Percentiles rank a stretch among this genome's conserved stretches.
Evolutionary conservation across 2,888 invertebrate species (phyloP).

Genomic region (Ophioninae sp.): DNA sequence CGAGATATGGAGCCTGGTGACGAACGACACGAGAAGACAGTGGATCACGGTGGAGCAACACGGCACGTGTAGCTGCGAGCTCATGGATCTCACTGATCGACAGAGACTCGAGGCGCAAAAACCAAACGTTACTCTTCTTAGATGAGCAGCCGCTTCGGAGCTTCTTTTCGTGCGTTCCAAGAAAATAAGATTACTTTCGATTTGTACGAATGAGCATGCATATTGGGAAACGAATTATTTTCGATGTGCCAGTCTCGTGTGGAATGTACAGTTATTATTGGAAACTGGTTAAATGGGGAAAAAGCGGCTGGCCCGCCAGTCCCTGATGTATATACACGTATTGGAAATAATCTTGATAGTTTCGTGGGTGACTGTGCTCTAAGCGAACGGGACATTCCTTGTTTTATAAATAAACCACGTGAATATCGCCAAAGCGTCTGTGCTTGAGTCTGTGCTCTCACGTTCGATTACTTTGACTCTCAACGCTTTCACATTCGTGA

Average conservation of each 20-base stretch:
- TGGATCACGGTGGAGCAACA: slow-evolving; percentile 74
- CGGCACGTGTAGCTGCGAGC: slow-evolving; percentile 70
- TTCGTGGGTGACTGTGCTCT: slow-evolving; percentile 46
- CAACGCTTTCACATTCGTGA: slow-evolving; percentile 22
- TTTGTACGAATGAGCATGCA: neutral
- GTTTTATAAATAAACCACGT: slow-evolving; percentile 58
- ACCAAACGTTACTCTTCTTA: slow-evolving; percentile 62
- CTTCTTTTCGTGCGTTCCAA: neutral
- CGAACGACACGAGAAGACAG: slow-evolving; percentile 55
- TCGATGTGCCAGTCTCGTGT: neutral
- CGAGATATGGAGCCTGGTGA: slow-evolving; percentile 64
- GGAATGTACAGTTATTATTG: slow-evolving; percentile 33
- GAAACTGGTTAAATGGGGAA: slow-evolving; percentile 14
- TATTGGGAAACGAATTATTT: neutral
- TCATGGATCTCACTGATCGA: slow-evolving; percentile 53
- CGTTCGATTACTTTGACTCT: slow-evolving; percentile 17
- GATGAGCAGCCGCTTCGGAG: slow-evolving; percentile 7
- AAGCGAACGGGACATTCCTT: slow-evolving; percentile 37
- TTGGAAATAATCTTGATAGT: slow-evolving; percentile 42
- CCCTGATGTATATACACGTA: slow-evolving; percentile 20
- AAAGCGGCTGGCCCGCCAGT: slow-evolving; percentile 53
- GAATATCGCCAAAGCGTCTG: slow-evolving; percentile 48
- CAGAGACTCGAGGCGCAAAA: slow-evolving; percentile 43
- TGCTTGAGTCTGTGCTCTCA: slow-evolving; percentile 11
- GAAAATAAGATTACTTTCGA: neutral